Conservation (phyloP, 2,797 vertebrate species). For the Catostomus latipinnis region DNA sequence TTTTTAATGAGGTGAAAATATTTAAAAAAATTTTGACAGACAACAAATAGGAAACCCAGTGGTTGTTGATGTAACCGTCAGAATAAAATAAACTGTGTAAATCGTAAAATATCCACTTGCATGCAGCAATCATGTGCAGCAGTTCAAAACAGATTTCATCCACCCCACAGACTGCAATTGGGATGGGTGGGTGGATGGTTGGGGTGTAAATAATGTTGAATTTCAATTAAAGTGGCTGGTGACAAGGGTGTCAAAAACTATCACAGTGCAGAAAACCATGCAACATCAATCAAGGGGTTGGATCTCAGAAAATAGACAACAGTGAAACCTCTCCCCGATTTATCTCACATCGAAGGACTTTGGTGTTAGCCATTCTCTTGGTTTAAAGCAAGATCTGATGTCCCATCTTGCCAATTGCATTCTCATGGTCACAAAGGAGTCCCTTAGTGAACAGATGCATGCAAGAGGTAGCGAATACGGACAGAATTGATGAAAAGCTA, state of each 20-base stretch:
- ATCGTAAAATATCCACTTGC: constrained; percentile 67
- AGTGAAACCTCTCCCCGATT: constrained; percentile 33
- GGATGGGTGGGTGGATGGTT: neutral
- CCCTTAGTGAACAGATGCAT: no score
- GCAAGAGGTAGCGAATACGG: no score
- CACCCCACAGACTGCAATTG: constrained; percentile 45
- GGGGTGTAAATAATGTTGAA: constrained; percentile 32
- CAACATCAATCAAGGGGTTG: constrained; percentile 24
- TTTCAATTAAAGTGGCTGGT: constrained; percentile 42
- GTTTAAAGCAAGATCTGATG: constrained; percentile 58
- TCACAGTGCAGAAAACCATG: neutral
- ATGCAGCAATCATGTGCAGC: constrained; percentile 70
- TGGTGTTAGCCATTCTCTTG: constrained; percentile 49
- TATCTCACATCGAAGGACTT: constrained; percentile 45
- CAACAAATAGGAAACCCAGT: constrained; percentile 58
- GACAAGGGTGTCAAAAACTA: neutral
- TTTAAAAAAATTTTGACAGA: constrained; percentile 67
- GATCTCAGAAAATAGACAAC: constrained; percentile 42
- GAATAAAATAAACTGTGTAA: constrained; percentile 63
- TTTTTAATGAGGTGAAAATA: constrained; percentile 52
- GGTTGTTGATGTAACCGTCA: constrained; percentile 70
- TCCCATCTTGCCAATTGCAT: constrained; percentile 71
- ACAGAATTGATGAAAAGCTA: no score
- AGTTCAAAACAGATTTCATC: constrained; percentile 61
- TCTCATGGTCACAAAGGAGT: constrained; percentile 38